Percentiles rank a stretch among this genome's conserved stretches.
These are phyloP conservation scores for Triops longicaudatus DNA, from an alignment of 1,140 invertebrate genomes.

Conservation along the genomic window DNA sequence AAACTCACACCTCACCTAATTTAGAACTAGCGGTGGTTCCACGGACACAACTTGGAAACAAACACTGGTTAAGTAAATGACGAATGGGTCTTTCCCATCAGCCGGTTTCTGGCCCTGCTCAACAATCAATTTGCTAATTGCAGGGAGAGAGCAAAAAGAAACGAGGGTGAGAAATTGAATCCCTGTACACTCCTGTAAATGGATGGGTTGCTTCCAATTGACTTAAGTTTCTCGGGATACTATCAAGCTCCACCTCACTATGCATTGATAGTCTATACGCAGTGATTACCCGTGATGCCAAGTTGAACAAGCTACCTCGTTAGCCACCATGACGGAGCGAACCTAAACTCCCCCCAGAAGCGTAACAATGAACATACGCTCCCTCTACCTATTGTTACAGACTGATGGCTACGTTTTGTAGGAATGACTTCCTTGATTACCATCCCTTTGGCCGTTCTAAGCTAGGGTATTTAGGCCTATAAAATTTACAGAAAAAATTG, in stretches of 20 bases:
- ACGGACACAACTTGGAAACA: background rate
- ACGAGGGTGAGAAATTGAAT: background rate
- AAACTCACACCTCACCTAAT: slow-evolving; percentile 1
- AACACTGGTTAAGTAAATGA: background rate
- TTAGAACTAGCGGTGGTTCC: background rate
- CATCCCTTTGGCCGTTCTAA: background rate
- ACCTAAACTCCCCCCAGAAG: background rate
- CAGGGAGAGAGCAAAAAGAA: background rate
- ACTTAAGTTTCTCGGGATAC: background rate
- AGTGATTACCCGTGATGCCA: background rate
- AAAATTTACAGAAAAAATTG: background rate
- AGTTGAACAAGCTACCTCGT: background rate
- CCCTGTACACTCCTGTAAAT: background rate
- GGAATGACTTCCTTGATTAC: background rate
- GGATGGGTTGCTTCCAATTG: background rate
- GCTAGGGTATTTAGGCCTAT: background rate
- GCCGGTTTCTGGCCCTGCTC: background rate
- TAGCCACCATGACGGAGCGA: slow-evolving; percentile 9
- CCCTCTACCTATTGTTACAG: background rate
- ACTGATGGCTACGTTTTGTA: background rate
- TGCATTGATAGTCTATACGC: background rate
- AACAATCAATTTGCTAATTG: background rate
- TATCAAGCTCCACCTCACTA: background rate
- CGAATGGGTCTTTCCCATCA: background rate
- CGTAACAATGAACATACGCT: background rate